A percentile compares a stretch with the other conserved stretches of the same genome.
These are phyloP conservation scores for Taphrorychus bicolor DNA, from an alignment of 2,888 invertebrate genomes.

Conservation along the genomic window DNA sequence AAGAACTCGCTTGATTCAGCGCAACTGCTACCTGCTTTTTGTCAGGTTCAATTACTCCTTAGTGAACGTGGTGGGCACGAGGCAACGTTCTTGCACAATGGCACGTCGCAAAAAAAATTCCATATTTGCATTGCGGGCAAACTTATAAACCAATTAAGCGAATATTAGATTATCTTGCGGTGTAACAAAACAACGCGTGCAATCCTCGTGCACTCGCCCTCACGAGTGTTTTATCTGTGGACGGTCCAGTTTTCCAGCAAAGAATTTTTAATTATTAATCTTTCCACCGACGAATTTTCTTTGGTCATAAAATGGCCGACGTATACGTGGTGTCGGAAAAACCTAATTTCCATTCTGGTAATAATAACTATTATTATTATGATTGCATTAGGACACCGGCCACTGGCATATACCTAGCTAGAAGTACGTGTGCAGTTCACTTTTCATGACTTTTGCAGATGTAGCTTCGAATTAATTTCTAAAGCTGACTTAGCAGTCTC, in stretches of 20 bases:
- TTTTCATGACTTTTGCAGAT: too few species aligned
- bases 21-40: neutral
- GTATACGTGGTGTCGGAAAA: constrained; percentile 25
- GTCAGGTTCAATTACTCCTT: constrained; percentile 9
- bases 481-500: too few species aligned
- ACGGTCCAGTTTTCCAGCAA: constrained; percentile 38
- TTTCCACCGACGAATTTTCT: constrained; percentile 40
- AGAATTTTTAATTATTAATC: constrained; percentile 47
- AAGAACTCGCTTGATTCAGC: neutral
- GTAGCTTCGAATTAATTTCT: too few species aligned
- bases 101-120: constrained; percentile 11
- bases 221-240: constrained; percentile 33
- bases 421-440: too few species aligned
- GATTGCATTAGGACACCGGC: too few species aligned
- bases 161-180: constrained; percentile 35
- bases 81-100: neutral
- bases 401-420: too few species aligned
- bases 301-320: constrained; percentile 43
- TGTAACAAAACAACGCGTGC: constrained; percentile 33
- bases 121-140: constrained; percentile 31
- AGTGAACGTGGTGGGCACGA: neutral
- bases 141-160: constrained; percentile 37
- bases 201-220: constrained; percentile 25
- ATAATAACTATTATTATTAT: constrained; percentile 16
- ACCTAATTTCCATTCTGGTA: constrained; percentile 34